Conservation (phyloP, 2,113 vertebrate species). For the Amphiprion ocellaris region DNA sequence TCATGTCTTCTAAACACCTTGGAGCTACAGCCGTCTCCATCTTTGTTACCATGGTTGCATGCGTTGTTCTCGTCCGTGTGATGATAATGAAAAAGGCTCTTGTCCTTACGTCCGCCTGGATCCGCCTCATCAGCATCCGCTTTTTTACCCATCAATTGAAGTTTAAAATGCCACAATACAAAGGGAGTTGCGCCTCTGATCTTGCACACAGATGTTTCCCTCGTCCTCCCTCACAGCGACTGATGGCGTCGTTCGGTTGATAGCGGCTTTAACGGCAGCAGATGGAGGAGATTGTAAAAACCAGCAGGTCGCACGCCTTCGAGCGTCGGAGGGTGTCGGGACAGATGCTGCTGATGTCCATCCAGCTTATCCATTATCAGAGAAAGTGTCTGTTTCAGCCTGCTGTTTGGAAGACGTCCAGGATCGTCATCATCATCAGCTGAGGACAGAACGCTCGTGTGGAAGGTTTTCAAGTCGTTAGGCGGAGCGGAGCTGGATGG, state of each 20-base stretch:
- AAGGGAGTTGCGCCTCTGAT: not conserved
- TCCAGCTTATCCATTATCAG: not conserved
- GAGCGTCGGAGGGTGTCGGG: not conserved
- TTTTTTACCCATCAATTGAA: not conserved
- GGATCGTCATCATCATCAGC: not conserved
- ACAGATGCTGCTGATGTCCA: conserved; percentile 10
- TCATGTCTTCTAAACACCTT: too few relatives aligned
- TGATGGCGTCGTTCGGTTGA: conserved; percentile 1
- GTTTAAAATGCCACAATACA: not conserved
- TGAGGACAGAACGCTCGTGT: not conserved
- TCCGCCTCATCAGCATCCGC: not conserved
- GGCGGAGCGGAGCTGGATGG: too few relatives aligned
- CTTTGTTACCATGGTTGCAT: not conserved
- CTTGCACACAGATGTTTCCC: not conserved
- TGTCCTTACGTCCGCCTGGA: too few relatives aligned
- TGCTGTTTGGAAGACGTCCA: conserved; percentile 5
- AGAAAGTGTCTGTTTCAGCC: not conserved
- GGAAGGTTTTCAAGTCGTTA: not conserved
- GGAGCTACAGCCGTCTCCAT: not conserved
- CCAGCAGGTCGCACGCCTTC: not conserved
- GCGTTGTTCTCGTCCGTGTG: not conserved
- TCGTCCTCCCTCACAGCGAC: not conserved
- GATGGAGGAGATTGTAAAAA: conserved; percentile 10
- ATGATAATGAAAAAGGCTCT: not conserved
- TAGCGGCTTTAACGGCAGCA: not conserved